Base-by-base conservation (phyloP, 2,888 invertebrate species). In the Acrocyrtus sp. region DNA sequence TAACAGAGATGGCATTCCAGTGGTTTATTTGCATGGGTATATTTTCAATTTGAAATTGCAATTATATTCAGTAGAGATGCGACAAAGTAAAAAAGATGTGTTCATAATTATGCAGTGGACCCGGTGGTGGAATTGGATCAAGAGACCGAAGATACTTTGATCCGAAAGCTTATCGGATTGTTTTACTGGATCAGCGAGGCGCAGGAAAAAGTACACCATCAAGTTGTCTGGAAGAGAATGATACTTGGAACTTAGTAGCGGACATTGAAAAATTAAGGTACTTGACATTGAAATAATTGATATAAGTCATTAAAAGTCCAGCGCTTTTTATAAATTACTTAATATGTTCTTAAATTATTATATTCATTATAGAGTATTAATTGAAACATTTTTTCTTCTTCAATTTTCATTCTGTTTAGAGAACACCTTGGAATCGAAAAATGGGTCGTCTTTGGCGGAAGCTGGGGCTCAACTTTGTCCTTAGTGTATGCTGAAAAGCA, bases 101-200 rank as follows among this genome's bases (percentile, higher is more conserved):
- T n/a, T n/a, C n/a, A n/a, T n/a, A n/a, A n/a, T n/a, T 51, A 45
- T 41, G 26, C 27, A 76, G 76, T 8, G 76, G 76, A 6, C 76
- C 76, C 8, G 76, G 76, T 19, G 76, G 76, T 12, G 76, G 76
- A 17, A 43, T 51, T 17, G 48, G 63, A 6, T 39, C 45, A 45
- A 29, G 76, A n/a, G 76, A 76, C 24, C 47, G 76, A 6, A 43
- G 76, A 21, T 76, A 63, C 39, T 76, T 76, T 62, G 76, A 76
- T 47, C 76, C 76, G 1, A 34, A 58, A 12, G 73, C 53, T 5
- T 76, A 76, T 26, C 29, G 66, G 1, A 65, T 65, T 24, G 47
- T 76, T 47, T 41, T 76, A 4, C 74, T 76, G 45, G 76, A 76
- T 24, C 76, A 76, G 34, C 27, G 76, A 15, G 76, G 76, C 0